A percentile compares a stretch with the other conserved stretches of the same genome.
These are phyloP conservation scores for Brachyhypopomus gauderio DNA, from an alignment of 2,113 vertebrate species.

Conservation along the genomic window DNA sequence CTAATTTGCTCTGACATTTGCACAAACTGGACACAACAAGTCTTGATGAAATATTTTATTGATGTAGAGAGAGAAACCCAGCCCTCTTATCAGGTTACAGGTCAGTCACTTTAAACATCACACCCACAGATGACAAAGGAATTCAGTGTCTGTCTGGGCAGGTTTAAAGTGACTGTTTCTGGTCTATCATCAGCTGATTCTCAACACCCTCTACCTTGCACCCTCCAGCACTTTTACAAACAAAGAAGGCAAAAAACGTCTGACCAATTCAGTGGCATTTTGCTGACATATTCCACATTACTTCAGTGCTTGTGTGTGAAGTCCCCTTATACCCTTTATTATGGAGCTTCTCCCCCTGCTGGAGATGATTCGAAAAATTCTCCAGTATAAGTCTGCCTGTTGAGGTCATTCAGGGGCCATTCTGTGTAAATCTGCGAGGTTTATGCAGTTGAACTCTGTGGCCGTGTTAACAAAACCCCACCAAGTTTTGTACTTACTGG, in stretches of 20 bases:
- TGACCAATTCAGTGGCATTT: slow-evolving; percentile 5
- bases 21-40: background rate
- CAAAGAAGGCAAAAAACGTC: background rate
- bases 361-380: background rate
- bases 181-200: background rate
- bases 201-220: background rate
- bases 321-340: background rate
- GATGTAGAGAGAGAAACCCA: background rate
- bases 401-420: background rate
- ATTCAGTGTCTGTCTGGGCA: background rate
- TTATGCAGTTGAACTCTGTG: background rate
- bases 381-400: background rate
- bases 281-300: background rate
- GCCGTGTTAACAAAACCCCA: background rate
- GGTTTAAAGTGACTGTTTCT: slow-evolving; percentile 1
- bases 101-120: background rate
- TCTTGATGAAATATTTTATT: slow-evolving; percentile 2
- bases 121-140: background rate
- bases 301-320: background rate
- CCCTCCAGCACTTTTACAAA: background rate
- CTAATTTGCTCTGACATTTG: background rate
- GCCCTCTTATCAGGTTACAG: background rate
- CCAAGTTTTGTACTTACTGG: background rate
- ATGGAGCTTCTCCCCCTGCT: background rate
- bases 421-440: background rate